phyloP scores from a whole-genome alignment of 2,113 vertebrate species.

The Gavialis gangeticus region DNA sequence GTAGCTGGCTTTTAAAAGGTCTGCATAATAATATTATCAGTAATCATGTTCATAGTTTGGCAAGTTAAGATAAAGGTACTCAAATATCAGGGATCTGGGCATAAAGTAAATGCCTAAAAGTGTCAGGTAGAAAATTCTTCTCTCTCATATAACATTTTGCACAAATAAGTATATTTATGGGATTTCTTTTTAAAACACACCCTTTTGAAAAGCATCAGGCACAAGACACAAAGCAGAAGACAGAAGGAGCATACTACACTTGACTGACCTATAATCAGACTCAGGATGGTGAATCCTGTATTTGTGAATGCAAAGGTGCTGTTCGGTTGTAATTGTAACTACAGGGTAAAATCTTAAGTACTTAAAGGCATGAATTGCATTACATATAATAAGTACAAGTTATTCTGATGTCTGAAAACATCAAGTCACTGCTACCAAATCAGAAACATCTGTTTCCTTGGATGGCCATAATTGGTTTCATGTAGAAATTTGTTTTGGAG shows the following conservation, averaged over 20 bases:
- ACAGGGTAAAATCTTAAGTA: background rate
- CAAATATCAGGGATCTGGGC: background rate
- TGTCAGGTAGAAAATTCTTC: background rate
- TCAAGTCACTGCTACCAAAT: conserved; percentile 41
- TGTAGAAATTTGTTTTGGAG: conserved; percentile 32
- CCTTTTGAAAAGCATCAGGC: background rate
- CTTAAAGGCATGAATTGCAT: background rate
- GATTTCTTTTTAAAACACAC: background rate
- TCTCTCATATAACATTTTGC: background rate
- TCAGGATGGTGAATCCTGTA: background rate
- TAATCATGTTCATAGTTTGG: background rate
- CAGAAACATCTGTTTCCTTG: conserved; percentile 62
- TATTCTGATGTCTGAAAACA: background rate
- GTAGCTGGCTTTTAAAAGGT: background rate
- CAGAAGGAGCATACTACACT: background rate
- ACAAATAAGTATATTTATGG: background rate
- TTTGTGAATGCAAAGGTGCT: background rate
- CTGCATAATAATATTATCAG: background rate
- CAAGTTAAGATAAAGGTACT: background rate
- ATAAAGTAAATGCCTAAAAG: background rate
- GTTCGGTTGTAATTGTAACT: background rate
- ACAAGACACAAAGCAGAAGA: background rate
- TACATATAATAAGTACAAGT: background rate
- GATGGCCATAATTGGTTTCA: conserved; percentile 39
- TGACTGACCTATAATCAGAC: background rate